Evolutionary conservation across 2,888 invertebrate genomes (phyloP).

Genomic region (Colostygia pectinataria): DNA sequence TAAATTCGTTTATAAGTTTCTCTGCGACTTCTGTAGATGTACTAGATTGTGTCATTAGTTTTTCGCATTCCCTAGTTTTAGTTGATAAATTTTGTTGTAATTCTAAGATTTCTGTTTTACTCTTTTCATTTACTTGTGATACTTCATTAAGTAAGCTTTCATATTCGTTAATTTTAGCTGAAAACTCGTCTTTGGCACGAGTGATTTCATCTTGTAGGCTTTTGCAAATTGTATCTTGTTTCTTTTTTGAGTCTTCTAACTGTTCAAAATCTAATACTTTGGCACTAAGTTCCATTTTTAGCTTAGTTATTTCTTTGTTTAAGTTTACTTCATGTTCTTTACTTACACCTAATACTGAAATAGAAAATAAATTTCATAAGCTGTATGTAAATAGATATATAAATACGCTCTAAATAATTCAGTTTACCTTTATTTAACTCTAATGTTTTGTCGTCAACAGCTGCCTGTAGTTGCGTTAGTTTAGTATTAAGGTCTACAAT

Average conservation of each 20-base stretch:
- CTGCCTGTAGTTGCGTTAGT: conserved; percentile 72
- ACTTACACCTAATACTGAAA: conserved; percentile 69
- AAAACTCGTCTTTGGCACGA: conserved; percentile 64
- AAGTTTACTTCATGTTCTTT: conserved; percentile 78
- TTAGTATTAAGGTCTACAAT: conserved; percentile 75
- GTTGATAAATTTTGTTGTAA: conserved; percentile 64
- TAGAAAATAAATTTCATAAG: conserved; percentile 3
- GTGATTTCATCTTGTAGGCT: conserved; percentile 67
- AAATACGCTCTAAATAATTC: neutral
- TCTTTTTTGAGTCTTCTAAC: conserved; percentile 67
- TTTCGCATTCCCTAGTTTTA: conserved; percentile 69
- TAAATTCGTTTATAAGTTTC: conserved; percentile 71
- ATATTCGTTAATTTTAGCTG: conserved; percentile 73
- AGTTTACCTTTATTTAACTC: conserved; percentile 77
- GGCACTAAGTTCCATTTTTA: conserved; percentile 81
- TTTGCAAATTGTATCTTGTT: conserved; percentile 63
- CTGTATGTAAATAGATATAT: neutral
- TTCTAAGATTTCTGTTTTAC: conserved; percentile 67
- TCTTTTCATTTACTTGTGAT: conserved; percentile 69
- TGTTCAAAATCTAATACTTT: conserved; percentile 81
- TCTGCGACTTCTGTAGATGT: conserved; percentile 63
- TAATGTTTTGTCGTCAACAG: conserved; percentile 76
- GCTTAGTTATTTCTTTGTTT: conserved; percentile 78
- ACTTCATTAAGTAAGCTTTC: conserved; percentile 70
- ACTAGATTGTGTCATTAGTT: conserved; percentile 65